Evolutionary conservation across 2,113 vertebrate species (phyloP), one percentile per base, ranked within the genome.

Genomic region (Hydrolagus affinis): DNA sequence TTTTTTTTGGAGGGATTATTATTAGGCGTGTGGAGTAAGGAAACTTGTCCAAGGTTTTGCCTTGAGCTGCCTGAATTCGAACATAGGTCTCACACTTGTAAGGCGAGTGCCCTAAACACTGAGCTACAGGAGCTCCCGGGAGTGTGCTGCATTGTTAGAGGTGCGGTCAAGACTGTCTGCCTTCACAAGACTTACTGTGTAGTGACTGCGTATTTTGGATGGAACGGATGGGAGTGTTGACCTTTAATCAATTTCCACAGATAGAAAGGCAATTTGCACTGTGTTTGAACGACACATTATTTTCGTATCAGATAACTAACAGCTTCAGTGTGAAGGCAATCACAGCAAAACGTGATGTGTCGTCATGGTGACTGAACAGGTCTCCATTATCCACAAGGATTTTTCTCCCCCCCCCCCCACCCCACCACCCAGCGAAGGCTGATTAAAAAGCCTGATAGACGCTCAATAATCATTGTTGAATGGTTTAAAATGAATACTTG

Each of bases 381-480:
- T 60, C 60, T 19, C 25, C 78, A 66, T 66, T 83, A 68, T 68
- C 62, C 62, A 66, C 78, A 66, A 60, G 4, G 23, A 19, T 28
- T 25, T 30, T 25, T 15, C 66, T 83, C 21, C 78, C n/a, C n/a
- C n/a, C n/a, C n/a, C n/a, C n/a, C n/a, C n/a, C n/a, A n/a, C n/a
- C n/a, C n/a, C n/a, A n/a, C n/a, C n/a, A n/a, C n/a, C n/a, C 62
- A 32, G 44, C 30, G 28, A 32, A 21, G 78, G 25, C 28, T 1
- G 60, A 83, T 66, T 83, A 28, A 60, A 83, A 83, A 28, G 11
- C 60, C 32, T 32, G 23, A 80, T 83, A 66, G 66, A 64, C 44
- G 73, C 60, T 83, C 17, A 66, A 32, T 83, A 68, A 83, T 83
- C 62, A 68, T 32, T 68, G 60, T 30, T 62, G 66, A 83, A 66